These are phyloP conservation scores for Rhodeus uyekii DNA, from an alignment of 2,797 vertebrate genomes.

Conservation along the genomic window DNA sequence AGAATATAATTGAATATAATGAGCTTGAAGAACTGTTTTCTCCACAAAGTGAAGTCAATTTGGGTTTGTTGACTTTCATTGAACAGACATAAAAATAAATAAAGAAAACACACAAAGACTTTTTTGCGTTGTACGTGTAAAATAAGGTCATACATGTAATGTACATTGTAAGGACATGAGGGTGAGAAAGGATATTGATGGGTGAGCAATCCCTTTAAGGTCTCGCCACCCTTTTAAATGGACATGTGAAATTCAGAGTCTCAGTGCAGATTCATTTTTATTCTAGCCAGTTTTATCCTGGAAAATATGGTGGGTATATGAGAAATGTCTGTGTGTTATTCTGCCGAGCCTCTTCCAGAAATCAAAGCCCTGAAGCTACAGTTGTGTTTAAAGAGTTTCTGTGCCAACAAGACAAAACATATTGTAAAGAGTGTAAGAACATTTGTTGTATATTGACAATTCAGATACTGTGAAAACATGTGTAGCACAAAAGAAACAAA, in stretches of 20 bases:
- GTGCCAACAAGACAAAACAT: background rate
- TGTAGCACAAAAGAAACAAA: background rate
- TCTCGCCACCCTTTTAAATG: background rate
- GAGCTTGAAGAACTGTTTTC: background rate
- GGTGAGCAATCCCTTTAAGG: background rate
- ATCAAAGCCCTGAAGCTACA: background rate
- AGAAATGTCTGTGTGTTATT: conserved; percentile 8
- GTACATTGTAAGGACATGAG: background rate
- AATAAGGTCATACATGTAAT: too few species aligned
- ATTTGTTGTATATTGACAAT: background rate
- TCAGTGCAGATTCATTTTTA: conserved; percentile 1
- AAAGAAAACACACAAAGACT: background rate
- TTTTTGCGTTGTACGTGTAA: background rate
- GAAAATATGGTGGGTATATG: background rate
- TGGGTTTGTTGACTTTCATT: background rate
- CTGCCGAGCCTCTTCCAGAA: background rate
- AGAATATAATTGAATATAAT: background rate
- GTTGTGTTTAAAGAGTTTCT: background rate
- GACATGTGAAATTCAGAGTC: conserved; percentile 33
- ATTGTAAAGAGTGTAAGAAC: background rate
- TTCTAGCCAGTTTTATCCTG: background rate
- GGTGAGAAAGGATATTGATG: background rate
- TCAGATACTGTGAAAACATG: background rate
- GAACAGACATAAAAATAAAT: background rate
- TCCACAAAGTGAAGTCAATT: background rate